Evolutionary conservation across 2,113 vertebrate genomes (phyloP), one percentile per base, ranked within the genome.

Genomic region (Centropus bengalensis): DNA sequence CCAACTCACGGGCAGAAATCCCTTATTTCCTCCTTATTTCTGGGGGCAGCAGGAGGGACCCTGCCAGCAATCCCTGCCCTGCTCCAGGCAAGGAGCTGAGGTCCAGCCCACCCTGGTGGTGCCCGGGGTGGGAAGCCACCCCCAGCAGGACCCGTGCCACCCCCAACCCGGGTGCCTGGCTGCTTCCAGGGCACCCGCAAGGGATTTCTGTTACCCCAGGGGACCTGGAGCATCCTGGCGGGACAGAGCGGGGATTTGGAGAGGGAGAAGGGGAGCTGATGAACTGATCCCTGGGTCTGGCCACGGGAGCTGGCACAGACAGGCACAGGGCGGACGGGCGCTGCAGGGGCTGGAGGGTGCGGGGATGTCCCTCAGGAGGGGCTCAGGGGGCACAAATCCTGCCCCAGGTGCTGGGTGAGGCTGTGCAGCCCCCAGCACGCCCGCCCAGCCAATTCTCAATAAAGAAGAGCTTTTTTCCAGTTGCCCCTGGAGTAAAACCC

Each of bases 281-380:
- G 2, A 16, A 38, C 5, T 0, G 2, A 52, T 27, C 13, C 22
- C 38, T 1, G 3, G 54, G 9, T 14, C 63, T 38, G 47, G 0
- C 47, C 5, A 8, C 3, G 27, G 47, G 44, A 1, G 9, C 56
- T 44, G 66, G 45, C 10, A 75, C 10, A 33, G 66, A 28, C 70
- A 33, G 7, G 2, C 9, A 4, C 0, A 0, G 64, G 32, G 28
- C 0, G 1, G 33, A 12, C 2, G 26, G n/a, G 5, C 27, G 8
- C 8, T 10, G 5, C 1, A 28, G 10, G 30, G 27, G 6, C 12
- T 32, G 69, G 17, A 16, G 59, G 1, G 1, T 47, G 52, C 9
- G 12, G 36, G n/a, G 21, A 27, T 38, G n/a, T 10, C 54, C 38
- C 73, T 30, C 45, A 66, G 64, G 64, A 60, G 52, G 63, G 80